phyloP scores from a whole-genome alignment of 2,113 vertebrate species.

The Anser cygnoides region DNA sequence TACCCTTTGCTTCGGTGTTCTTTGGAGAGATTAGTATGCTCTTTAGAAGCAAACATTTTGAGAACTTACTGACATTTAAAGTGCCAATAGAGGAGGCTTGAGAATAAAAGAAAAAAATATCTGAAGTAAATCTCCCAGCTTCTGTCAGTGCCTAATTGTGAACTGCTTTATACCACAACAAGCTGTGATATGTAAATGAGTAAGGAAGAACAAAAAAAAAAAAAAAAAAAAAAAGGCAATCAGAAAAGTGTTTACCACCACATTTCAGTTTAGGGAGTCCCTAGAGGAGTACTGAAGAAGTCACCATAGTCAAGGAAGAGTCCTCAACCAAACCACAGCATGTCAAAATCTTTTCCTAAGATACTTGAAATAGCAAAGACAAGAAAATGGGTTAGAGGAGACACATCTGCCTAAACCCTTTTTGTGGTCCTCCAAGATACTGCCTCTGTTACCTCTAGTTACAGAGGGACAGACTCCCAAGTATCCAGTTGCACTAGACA shows the following conservation, averaged over 20 bases:
- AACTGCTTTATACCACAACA: not conserved
- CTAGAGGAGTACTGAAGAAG: not conserved
- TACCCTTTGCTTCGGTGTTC: not conserved
- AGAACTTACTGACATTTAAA: not conserved
- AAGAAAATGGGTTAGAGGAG: not conserved
- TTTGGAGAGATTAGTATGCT: not conserved
- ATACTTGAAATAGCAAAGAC: not conserved
- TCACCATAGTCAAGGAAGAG: not conserved
- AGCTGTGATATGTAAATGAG: not conserved
- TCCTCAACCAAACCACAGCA: not conserved
- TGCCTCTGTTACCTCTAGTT: not conserved
- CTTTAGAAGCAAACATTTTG: not conserved
- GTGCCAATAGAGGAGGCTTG: not conserved
- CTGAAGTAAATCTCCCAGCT: not conserved
- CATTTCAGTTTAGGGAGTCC: rapidly evolving
- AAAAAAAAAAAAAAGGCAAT: not conserved
- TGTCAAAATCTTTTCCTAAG: not conserved
- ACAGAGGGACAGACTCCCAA: not conserved
- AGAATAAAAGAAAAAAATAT: not conserved
- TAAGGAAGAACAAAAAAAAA: not conserved
- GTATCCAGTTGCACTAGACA: not conserved
- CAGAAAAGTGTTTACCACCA: not conserved
- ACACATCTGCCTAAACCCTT: not conserved
- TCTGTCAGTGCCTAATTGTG: not conserved
- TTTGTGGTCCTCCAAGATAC: not conserved